Base-by-base conservation (phyloP, 2,888 invertebrate species). In the Philaethria dido region DNA sequence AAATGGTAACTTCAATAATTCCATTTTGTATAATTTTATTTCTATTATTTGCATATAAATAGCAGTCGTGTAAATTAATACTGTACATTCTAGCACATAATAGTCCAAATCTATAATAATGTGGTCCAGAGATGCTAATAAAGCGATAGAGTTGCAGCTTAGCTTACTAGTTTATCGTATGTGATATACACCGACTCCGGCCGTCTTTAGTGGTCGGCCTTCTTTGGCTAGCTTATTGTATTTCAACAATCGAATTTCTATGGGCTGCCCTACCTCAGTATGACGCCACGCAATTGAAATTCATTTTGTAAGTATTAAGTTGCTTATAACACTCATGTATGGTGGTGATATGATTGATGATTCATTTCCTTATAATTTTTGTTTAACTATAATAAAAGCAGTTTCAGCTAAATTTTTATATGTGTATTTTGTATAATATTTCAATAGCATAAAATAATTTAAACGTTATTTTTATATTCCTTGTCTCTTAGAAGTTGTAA, bases 181-280 rank as follows among this genome's bases (percentile, higher is more conserved):
- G 47, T 47, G n/a, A n/a, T n/a, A 60, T 59, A 76, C 75, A 80
- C 77, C 78, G 78, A 80, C 78, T 78, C 72, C 73, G 77, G 77
- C 74, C 75, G 75, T 74, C 66, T 67, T 64, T 68, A 67, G 73
- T 65, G 71, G 65, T 66, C 74, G 69, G 69, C 73, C 75, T 71
- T 74, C 75, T 71, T 74, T 74, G 75, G 74, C 68, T 73, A 73
- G 69, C 75, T 70, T 78, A 82, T 82, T 80, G 77, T 80, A 75
- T 47, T 75, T 76, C 42, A 22, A 64, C 69, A 60, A 68, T 79
- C 71, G 70, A 78, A 81, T 82, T 80, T 79, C 80, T 78, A 80
- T 82, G 80, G 14, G 45, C 33, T n/a, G n/a, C 44, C n/a, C 62
- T 33, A 16, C 45, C n/a, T n/a, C 22, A 18, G 33, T 33, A 62